Base-by-base conservation (phyloP, 2,797 vertebrate genomes). In the Eleutherodactylus coqui region DNA sequence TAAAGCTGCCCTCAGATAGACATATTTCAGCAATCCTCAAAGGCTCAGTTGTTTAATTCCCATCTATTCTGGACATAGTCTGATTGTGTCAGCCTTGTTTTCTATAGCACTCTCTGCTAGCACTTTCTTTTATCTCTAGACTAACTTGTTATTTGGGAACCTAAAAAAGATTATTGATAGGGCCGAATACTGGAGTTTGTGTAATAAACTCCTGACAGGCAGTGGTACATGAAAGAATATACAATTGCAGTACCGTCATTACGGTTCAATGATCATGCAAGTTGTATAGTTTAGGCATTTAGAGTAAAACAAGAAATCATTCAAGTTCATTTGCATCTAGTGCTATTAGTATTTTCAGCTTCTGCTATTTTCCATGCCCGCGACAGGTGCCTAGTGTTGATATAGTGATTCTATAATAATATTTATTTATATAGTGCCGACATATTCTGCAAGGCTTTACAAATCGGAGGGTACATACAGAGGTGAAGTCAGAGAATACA, bases 31-130 rank as follows among this genome's bases (percentile, higher is more conserved):
- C 81, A 69, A 75, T 75, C 78, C 69, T 45, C 38, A 7, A 24
- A 67, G 85, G 69, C 69, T 83, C 36, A 72, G 49, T 58, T 86
- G 69, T 67, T 82, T 82, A 70, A 78, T 76, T 76, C 67, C 80
- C 17, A 47, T 70, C 32, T 67, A 72, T 24, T 72, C 32, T 55
- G 47, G 80, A 55, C 45, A 82, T 51, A 72, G 79, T 69, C 79
- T 49, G 34, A 38, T 82, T 72, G 47, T 72, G 64, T 72, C 62
- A 36, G 32, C 11, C 53, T 72, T 51, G 43, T 47, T 72, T 55
- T 67, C 41, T 81, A 34, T 69, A n/a, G 62, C 47, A 36, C 32
- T 47, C 43, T 51, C 17, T 81, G 32, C 21, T 14, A 51, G 9
- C 45, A 51, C 36, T 72, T 70, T 82, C 29, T 51, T 82, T 82